Evolutionary conservation across 2,113 vertebrate species (phyloP).

Genomic region (Rhombomys opimus): DNA sequence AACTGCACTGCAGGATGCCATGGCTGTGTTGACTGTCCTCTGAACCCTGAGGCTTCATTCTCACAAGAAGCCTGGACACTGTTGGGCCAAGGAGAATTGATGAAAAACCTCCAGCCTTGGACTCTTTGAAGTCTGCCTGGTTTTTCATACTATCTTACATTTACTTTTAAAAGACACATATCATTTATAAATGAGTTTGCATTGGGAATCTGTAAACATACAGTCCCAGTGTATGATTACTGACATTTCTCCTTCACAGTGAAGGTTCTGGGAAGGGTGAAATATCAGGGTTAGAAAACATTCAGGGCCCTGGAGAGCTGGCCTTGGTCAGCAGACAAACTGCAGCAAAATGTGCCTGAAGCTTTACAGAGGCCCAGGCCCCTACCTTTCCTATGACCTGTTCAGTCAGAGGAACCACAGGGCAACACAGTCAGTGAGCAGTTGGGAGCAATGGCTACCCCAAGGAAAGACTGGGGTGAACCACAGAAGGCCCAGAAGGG

Average conservation of each 20-base stretch:
- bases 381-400: not conserved
- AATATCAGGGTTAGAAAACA: not conserved
- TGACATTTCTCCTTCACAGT: not conserved
- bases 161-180: not conserved
- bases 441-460: accelerated
- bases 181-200: not conserved
- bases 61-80: not conserved
- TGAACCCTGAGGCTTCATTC: not conserved
- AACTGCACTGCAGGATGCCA: not conserved
- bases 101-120: not conserved
- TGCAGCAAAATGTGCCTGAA: not conserved
- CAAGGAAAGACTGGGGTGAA: not conserved
- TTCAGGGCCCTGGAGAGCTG: not conserved
- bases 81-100: not conserved
- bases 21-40: not conserved
- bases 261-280: not conserved
- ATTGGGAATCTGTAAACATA: not conserved
- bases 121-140: not conserved
- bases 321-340: not conserved
- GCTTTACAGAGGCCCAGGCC: not conserved
- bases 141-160: not conserved
- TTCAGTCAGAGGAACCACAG: no score
- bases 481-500: accelerated
- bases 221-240: not conserved
- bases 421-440: not conserved